A percentile compares a stretch with the other conserved stretches of the same genome.
Conservation (phyloP, 2,797 vertebrate genomes). For the Schizopygopsis malacanthus region DNA sequence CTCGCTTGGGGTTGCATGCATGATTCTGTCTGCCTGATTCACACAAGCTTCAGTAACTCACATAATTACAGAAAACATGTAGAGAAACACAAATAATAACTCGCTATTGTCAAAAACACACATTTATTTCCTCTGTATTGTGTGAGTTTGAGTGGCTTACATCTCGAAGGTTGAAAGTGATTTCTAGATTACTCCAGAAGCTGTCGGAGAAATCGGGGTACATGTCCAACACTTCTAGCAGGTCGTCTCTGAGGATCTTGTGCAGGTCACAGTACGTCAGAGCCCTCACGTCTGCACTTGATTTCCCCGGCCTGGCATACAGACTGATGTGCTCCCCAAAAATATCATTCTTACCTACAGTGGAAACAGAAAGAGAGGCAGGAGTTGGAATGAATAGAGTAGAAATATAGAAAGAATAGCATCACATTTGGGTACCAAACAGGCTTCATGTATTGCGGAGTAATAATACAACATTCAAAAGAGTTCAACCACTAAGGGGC, state of each 20-base stretch:
- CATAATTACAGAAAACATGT: conserved; percentile 44
- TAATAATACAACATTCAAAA: background rate
- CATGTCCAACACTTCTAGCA: conserved; percentile 97
- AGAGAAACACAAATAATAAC: background rate
- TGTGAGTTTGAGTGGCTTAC: conserved; percentile 79
- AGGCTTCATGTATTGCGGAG: background rate
- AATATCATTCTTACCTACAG: conserved; percentile 94
- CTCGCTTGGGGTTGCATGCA: conserved; percentile 83
- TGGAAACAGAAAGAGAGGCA: background rate
- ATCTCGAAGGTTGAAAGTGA: conserved; percentile 96
- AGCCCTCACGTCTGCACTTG: conserved; percentile 91
- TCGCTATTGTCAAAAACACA: background rate
- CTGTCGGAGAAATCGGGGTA: conserved; percentile 92
- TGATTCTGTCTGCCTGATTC: conserved; percentile 92
- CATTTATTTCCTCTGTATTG: background rate
- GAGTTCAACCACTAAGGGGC: conserved; percentile 24
- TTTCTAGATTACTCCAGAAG: conserved; percentile 96
- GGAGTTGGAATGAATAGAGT: background rate
- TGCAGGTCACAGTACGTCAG: conserved; percentile 98
- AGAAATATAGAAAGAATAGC: background rate
- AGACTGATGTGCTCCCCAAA: conserved; percentile 94
- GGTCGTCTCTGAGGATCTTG: conserved; percentile 93
- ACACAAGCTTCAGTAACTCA: conserved; percentile 80
- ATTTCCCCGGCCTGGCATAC: conserved; percentile 89
- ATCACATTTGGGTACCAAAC: background rate